Conservation (phyloP, 2,113 vertebrate genomes). For the Telmatochromis sp. region DNA sequence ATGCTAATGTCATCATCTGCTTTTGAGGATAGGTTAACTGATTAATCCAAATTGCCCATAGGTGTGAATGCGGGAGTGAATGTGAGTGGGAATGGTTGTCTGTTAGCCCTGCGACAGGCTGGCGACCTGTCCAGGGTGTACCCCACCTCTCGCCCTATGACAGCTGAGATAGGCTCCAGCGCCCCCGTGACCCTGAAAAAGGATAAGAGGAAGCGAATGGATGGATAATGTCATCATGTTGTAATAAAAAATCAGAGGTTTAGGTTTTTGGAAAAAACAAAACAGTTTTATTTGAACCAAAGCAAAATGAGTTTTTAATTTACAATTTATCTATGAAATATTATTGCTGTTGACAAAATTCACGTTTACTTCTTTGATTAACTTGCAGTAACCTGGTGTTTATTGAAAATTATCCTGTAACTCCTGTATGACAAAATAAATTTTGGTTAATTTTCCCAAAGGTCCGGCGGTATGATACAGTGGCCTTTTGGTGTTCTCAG, state of each 20-base stretch:
- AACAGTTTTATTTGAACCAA: background rate
- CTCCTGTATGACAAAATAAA: background rate
- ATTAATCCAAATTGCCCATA: background rate
- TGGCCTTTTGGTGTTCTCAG: background rate
- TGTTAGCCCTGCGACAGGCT: background rate
- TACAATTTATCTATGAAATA: background rate
- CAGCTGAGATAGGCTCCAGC: background rate
- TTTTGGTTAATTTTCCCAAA: background rate
- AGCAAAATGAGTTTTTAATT: background rate
- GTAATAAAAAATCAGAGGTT: background rate
- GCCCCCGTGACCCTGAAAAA: background rate
- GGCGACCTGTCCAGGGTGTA: background rate
- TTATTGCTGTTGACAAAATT: background rate
- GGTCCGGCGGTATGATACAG: fast-evolving
- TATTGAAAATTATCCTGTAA: background rate
- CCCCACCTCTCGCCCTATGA: background rate
- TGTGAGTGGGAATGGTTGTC: background rate
- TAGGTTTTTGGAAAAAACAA: background rate
- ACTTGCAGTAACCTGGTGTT: background rate
- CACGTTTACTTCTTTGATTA: background rate
- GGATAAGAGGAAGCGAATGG: background rate
- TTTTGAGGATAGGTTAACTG: background rate
- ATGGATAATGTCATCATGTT: background rate
- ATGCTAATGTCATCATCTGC: background rate
- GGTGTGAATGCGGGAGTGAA: background rate